Evolutionary conservation across 1,140 invertebrate species (phyloP), one percentile per base, ranked within the genome.

Genomic region (Drosophila orosa): DNA sequence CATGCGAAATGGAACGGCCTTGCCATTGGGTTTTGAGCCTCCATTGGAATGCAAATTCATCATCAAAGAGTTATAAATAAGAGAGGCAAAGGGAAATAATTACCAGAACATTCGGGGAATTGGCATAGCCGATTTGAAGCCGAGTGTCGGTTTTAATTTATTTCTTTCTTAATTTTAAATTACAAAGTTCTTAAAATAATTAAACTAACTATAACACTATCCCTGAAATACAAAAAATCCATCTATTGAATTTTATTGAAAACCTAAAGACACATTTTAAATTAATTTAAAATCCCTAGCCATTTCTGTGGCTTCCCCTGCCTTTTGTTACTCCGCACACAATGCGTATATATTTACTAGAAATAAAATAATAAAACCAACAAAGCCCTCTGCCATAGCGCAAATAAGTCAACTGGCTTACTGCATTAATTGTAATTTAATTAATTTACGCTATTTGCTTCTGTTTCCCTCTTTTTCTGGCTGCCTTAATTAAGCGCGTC

Each of bases 381-480:
- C 7, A 61, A 54, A 35, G 24, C 19, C 44, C 35, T 24, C 42
- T 40, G 13, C 39, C 33, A 31, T 10, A 55, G 40, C 50, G 29
- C 27, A 52, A 66, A 75, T 22, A 75, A 76, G 52, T 42, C 71
- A 57, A 74, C 60, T 74, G 62, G 66, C 73, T 75, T 42, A 63
- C 73, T 80, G 80, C 81, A 84, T 84, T 69, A 85, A 87, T 85
- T 85, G 81, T 78, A 87, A 86, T 85, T 85, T 74, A 81, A 87
- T 85, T 85, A 85, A 85, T 81, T 82, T 86, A 80, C 48, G 59
- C 66, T 73, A 19, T 55, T 40, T 27, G 54, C 74, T 52, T 48
- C 44, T 22, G 25, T 50, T 65, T 48, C 15, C 29, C 73, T 66
- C 50, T 62, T 52, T 45, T 55, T 48, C 57, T 58, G 63, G 37